Evolutionary conservation across 2,797 vertebrate species (phyloP), one percentile per base, ranked within the genome.

Genomic region (Micrastur ruficollis): DNA sequence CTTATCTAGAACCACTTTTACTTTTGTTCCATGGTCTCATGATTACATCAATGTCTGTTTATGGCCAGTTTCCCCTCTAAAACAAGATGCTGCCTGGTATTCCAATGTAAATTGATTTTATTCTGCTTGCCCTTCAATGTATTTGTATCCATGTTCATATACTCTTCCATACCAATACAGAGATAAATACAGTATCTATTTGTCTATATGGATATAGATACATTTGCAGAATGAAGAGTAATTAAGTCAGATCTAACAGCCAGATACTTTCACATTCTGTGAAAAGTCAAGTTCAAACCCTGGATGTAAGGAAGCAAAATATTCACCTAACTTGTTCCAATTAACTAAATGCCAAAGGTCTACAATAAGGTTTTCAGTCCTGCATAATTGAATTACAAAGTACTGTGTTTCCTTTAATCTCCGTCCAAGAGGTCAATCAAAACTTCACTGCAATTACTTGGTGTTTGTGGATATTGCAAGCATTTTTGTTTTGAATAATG

Each of bases 401-500:
- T 46, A 72, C 17, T 88, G 89, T 70, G 8, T 81, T 87, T 80
- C 20, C 27, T 44, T 90, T 91, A 90, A 83, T 91, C 34, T 66
- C 52, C 44, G 61, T 53, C 56, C 46, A 90, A 91, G 34, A 92
- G 58, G 82, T 91, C 76, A 91, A 89, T 89, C 52, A 86, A 86
- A 94, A 80, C 21, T 74, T 95, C 26, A 68, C 86, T 95, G 36
- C 34, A 78, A 38, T 90, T 94, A 71, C 19, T 34, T 36, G 38
- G 65, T 73, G 31, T 83, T 82, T 83, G 68, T 80, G 56, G 47
- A 71, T 83, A 82, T 90, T 82, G 29, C 26, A 93, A 23, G 7
- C 18, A 78, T 55, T 89, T 96, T 92, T 86, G 21, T 25, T 90
- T 63, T 92, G 34, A 93, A 96, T 90, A 92, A 93, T 94, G 90